Base-by-base conservation (phyloP, 2,113 vertebrate genomes). In the Eulemur rufifrons region DNA sequence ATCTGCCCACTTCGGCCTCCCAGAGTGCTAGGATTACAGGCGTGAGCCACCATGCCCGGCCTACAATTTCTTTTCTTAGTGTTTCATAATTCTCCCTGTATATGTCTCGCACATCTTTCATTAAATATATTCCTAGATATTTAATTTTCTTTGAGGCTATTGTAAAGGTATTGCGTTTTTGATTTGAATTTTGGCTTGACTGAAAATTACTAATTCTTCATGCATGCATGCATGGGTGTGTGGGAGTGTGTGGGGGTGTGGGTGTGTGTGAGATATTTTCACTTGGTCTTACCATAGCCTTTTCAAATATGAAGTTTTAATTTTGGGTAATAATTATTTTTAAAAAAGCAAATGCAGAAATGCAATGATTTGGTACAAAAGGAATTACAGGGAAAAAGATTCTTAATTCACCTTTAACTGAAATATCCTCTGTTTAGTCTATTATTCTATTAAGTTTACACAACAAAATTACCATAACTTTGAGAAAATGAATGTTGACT, bases 261-360 rank as follows among this genome's bases (percentile, higher is more conserved):
- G 4, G 56, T 42, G 1, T 32, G 14, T n/a, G 3, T 91, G 37
- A 18, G 73, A 13, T 50, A 39, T 87, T 94, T 92, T 95, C 45
- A 61, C 80, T 93, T 88, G 45, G 12, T 68, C 18, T 86, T 89
- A 23, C n/a, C 39, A 45, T 37, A 37, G 12, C 64, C 9, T 76
- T 94, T 94, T 86, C 63, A 95, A 77, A 64, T 12, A 37, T 71
- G 12, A 32, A 68, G 4, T 68, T 89, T 94, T 86, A 69, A 86
- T 93, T 85, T 82, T 0, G 1, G 25, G 10, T n/a, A 42, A 21
- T 42, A 11, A 56, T 54, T 80, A 87, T 77, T 96, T 86, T 69
- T 92, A 7, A 37, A 56, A 84, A 89, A 4, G 2, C 4, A 87
- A 91, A 89, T 69, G 37, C 7, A 93, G n/a, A 45, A 82, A 47